These are phyloP conservation scores for Mesocentrotus franciscanus DNA, from an alignment of 53 echinoderm and acorn worm genomes.

Conservation along the genomic window DNA sequence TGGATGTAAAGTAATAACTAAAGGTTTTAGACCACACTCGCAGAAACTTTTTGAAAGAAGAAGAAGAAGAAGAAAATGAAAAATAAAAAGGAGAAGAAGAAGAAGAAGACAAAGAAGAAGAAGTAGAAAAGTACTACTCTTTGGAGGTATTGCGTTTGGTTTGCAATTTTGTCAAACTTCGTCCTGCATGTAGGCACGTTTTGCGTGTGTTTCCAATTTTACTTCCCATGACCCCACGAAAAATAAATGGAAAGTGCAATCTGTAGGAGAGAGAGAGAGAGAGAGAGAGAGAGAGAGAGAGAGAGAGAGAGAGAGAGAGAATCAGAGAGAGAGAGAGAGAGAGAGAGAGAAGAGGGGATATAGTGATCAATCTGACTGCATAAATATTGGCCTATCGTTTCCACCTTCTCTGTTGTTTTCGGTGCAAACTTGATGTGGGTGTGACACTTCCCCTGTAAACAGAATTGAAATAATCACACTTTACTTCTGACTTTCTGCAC, in stretches of 20 bases:
- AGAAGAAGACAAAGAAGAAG: too few species aligned
- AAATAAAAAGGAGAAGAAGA: too few species aligned
- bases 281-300: neutral
- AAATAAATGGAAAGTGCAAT: neutral
- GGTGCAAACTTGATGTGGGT: neutral
- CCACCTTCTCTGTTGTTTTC: neutral
- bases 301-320: neutral
- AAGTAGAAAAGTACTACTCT: too few species aligned
- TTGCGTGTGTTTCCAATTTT: neutral
- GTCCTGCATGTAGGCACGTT: too few species aligned
- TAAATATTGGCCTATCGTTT: conserved; percentile 17
- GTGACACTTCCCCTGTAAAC: neutral
- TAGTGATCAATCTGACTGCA: neutral
- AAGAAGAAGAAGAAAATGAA: too few species aligned
- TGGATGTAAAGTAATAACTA: too few species aligned
- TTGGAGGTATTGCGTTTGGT: too few species aligned
- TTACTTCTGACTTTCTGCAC: neutral
- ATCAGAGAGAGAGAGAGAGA: neutral
- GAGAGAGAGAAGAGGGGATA: neutral
- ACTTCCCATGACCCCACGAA: neutral
- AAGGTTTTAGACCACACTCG: too few species aligned
- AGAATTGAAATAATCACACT: neutral
- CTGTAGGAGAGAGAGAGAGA: neutral
- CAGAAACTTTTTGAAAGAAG: too few species aligned
- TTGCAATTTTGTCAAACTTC: too few species aligned